Evolutionary conservation across 2,888 invertebrate genomes (phyloP).

Genomic region (Cartodere bifasciata): DNA sequence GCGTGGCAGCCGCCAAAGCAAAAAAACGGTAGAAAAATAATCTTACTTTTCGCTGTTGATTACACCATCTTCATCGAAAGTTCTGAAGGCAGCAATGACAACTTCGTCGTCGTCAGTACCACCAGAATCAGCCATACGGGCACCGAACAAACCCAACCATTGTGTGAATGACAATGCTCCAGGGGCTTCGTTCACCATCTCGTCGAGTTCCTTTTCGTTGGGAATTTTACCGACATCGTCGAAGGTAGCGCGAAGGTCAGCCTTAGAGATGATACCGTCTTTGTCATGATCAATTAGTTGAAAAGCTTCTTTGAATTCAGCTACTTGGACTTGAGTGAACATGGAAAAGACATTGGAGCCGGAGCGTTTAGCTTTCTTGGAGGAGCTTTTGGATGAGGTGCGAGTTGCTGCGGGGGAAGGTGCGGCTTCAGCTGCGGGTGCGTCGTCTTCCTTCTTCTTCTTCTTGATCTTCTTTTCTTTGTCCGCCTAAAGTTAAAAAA

Average conservation of each 20-base stretch:
- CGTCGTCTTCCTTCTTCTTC: conserved; percentile 68
- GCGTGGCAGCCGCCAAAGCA: no score
- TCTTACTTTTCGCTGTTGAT: conserved; percentile 72
- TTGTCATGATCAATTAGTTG: conserved; percentile 93
- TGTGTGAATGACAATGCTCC: conserved; percentile 95
- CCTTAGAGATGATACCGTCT: conserved; percentile 62
- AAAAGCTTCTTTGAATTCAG: conserved; percentile 95
- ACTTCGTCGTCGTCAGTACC: conserved; percentile 82
- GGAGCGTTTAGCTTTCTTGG: conserved; percentile 71
- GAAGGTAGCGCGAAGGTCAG: conserved; percentile 82
- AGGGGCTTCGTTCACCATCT: conserved; percentile 73
- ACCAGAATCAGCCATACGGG: conserved; percentile 81
- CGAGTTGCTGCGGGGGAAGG: conserved; percentile 57
- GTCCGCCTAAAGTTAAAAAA: conserved; percentile 85
- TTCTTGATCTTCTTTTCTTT: conserved; percentile 87
- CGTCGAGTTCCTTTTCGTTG: conserved; percentile 80
- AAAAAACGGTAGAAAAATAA: no score
- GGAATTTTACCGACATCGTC: conserved; percentile 85
- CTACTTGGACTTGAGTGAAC: conserved; percentile 93
- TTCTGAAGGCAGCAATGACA: conserved; percentile 83
- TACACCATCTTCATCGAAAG: conserved; percentile 79
- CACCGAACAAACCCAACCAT: conserved; percentile 81
- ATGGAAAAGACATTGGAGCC: conserved; percentile 95
- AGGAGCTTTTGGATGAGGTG: conserved; percentile 72
- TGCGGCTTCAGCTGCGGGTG: conserved; percentile 51